A percentile compares a stretch with the other conserved stretches of the same genome.
These are phyloP conservation scores for Epistrophe eligans DNA, from an alignment of 2,888 invertebrate species.

Conservation along the genomic window DNA sequence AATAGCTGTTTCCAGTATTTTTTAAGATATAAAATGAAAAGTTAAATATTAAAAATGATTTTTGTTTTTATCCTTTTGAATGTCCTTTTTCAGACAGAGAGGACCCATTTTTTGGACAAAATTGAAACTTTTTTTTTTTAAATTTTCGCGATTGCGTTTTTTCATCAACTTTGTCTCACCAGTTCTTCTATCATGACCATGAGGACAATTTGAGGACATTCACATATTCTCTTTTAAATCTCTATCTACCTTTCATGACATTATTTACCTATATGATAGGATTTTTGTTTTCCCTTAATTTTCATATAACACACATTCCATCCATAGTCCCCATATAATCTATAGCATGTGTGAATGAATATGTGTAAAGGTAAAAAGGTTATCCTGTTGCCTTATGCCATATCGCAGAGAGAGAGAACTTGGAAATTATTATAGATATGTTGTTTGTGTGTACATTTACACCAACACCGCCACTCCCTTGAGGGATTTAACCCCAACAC, in stretches of 20 bases:
- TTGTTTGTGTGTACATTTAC: background rate
- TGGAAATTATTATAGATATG: background rate
- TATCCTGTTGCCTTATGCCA: background rate
- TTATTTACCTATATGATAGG: background rate
- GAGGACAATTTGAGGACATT: background rate
- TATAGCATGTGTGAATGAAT: background rate
- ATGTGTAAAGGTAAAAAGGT: background rate
- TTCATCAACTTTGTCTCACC: background rate
- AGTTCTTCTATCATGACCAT: background rate
- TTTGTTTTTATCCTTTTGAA: background rate
- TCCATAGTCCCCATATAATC: background rate
- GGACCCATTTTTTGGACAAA: background rate
- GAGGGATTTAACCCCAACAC: background rate
- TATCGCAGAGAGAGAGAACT: background rate
- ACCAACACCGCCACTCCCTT: background rate
- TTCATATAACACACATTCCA: background rate
- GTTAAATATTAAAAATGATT: background rate
- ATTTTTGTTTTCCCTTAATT: background rate
- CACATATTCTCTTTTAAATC: background rate
- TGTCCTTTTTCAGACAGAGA: background rate
- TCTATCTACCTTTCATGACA: background rate
- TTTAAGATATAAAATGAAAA: background rate
- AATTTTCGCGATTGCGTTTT: background rate
- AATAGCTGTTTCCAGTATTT: background rate
- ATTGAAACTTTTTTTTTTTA: background rate